Base-by-base conservation (phyloP, 1,140 invertebrate species). In the Trachelipus rathkii region DNA sequence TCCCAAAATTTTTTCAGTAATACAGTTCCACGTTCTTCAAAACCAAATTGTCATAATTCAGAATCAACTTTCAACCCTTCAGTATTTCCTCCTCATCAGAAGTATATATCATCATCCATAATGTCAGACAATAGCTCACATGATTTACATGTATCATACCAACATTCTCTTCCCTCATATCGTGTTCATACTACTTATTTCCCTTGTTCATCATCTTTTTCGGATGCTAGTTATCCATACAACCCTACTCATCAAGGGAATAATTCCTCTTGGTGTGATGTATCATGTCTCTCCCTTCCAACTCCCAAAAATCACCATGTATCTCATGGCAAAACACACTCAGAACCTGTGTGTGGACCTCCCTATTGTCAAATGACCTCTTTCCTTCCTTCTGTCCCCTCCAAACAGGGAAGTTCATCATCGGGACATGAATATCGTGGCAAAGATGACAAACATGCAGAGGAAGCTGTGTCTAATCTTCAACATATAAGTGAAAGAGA, bases 401-500 rank as follows among this genome's bases (percentile, higher is more conserved):
- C 68, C 50, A 13, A 60, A 1, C 50, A 60, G 68, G 68, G 68
- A n/a, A 23, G 68, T 70, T n/a, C 11, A 24, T 0, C 24, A 70
- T 70, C 19, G 4, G 24, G 68, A 11, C 19, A 70, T 23, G 68
- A 70, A n/a, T 19, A 13, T 8, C 44, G 19, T 23, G 21, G n/a
- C 69, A 53, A 60, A 21, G 75, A 60, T 11, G 72, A 76, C 76
- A 68, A 76, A 21, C 71, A 50, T 24, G 76, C 71, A 8, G 92
- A 93, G 85, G 89, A 92, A 81, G 95, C 92, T 84, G 89, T 90
- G 72, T 91, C 90, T 80, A 97, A 96, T 87, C 88, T 98, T 73
- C 97, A 97, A 85, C 97, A 99, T 87, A 99, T 99, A 81, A 97
- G 95, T 84, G 97, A 99, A 87, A 88, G 97, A 81, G 97, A 99